Conservation (phyloP, 2,113 vertebrate genomes). For the Thomomys bottae region DNA sequence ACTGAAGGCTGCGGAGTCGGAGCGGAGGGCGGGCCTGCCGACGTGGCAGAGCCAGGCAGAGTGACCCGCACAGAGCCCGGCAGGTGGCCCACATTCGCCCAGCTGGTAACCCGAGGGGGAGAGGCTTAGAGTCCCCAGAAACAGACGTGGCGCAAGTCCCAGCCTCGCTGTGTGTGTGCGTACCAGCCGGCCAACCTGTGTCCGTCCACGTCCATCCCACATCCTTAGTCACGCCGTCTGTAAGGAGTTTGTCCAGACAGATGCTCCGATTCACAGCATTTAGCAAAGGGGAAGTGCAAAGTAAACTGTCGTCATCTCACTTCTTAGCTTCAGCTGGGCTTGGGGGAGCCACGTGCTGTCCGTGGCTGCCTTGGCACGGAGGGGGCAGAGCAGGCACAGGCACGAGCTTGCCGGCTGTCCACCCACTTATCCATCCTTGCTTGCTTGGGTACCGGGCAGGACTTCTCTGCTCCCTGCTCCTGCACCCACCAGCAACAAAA, state of each 20-base stretch:
- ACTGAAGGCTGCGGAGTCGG: too few species aligned
- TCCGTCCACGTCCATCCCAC: too few species aligned
- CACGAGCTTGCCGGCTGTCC: conserved; percentile 51
- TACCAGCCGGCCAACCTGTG: neutral
- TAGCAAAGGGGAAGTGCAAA: neutral
- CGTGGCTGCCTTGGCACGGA: conserved; percentile 14
- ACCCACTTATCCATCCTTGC: conserved; percentile 42
- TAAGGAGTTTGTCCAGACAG: neutral
- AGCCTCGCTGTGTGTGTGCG: neutral
- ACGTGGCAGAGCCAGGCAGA: too few species aligned
- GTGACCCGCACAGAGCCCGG: neutral
- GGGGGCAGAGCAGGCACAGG: neutral
- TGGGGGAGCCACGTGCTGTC: neutral
- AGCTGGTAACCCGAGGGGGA: too few species aligned
- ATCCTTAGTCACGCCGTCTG: too few species aligned
- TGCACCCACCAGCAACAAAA: conserved; percentile 80
- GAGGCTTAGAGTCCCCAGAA: too few species aligned
- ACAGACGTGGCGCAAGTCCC: neutral
- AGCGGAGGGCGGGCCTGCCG: too few species aligned
- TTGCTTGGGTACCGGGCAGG: conserved; percentile 45
- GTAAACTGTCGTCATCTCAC: neutral
- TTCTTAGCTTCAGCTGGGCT: conserved; percentile 1
- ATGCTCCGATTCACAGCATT: neutral
- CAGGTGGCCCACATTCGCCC: neutral
- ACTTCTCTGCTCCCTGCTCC: conserved; percentile 51